These are phyloP conservation scores for Sylvia atricapilla DNA, from an alignment of 2,113 vertebrate genomes.

Conservation along the genomic window DNA sequence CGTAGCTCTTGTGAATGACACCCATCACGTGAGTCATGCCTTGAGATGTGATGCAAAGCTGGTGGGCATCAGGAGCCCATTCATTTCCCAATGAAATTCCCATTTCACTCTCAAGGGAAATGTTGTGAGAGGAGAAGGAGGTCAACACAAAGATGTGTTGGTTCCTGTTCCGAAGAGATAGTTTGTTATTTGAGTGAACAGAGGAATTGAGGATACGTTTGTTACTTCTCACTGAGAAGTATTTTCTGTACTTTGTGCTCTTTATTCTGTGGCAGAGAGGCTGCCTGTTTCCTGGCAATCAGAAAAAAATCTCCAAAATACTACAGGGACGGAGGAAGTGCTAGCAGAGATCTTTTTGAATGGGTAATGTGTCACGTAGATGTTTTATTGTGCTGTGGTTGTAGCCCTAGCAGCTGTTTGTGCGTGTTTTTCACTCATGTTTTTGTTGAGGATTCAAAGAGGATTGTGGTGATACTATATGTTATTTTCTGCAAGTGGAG, in stretches of 20 bases:
- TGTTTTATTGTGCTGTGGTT: background rate
- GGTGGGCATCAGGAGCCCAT: background rate
- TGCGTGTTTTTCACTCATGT: fast-evolving
- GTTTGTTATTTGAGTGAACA: background rate
- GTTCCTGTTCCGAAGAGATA: background rate
- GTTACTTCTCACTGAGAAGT: background rate
- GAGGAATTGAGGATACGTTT: background rate
- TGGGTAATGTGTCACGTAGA: background rate
- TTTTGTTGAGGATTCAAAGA: background rate
- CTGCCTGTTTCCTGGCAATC: background rate
- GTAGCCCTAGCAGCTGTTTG: background rate
- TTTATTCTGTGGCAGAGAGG: background rate
- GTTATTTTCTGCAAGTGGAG: background rate
- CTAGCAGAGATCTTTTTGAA: background rate
- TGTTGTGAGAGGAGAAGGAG: background rate
- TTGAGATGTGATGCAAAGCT: background rate
- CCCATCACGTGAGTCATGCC: background rate
- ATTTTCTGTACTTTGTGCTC: background rate
- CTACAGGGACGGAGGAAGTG: background rate
- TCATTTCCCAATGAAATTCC: background rate
- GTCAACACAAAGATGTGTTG: background rate
- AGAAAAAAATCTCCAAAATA: background rate
- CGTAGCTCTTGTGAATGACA: background rate
- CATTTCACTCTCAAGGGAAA: background rate
- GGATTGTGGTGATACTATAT: background rate